Percentiles rank a stretch among this genome's conserved stretches.
Evolutionary conservation across 2,888 invertebrate genomes (phyloP).

Genomic region (Pristionchus arcanus): DNA sequence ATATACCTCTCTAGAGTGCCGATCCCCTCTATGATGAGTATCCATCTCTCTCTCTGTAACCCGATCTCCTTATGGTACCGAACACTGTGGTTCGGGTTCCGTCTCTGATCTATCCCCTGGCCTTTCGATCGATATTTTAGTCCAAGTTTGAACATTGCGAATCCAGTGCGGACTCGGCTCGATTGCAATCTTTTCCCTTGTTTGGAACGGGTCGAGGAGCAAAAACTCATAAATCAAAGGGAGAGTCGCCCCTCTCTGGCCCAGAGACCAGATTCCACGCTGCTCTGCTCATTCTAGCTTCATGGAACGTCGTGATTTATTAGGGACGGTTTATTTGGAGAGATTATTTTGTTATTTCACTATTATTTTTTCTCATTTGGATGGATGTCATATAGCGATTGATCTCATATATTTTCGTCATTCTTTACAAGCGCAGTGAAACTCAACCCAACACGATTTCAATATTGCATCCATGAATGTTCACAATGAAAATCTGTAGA

Average conservation of each 20-base stretch:
- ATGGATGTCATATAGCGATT: background rate
- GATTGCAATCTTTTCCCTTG: slow-evolving; percentile 37
- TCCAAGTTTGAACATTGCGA: background rate
- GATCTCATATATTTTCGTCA: background rate
- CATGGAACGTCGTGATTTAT: background rate
- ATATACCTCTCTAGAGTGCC: background rate
- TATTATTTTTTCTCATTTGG: background rate
- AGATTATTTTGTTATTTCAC: too few relatives aligned
- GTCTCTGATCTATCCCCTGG: background rate
- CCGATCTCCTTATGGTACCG: slow-evolving; percentile 32
- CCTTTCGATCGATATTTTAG: background rate
- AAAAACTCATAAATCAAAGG: slow-evolving; percentile 45
- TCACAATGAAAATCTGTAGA: too few relatives aligned
- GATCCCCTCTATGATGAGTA: slow-evolving; percentile 33
- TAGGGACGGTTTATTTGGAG: background rate
- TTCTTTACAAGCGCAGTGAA: too few relatives aligned
- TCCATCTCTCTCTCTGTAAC: slow-evolving; percentile 25
- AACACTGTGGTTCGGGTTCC: background rate
- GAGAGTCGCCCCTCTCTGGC: background rate
- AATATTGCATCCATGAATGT: too few relatives aligned
- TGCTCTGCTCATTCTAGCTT: background rate
- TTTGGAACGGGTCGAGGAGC: background rate
- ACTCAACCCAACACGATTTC: too few relatives aligned
- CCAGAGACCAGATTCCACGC: slow-evolving; percentile 29
- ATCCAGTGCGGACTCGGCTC: background rate